A percentile compares a stretch with the other conserved stretches of the same genome.
These are phyloP conservation scores for Galeopterus variegatus DNA, from an alignment of 2,113 vertebrate genomes.

Conservation along the genomic window DNA sequence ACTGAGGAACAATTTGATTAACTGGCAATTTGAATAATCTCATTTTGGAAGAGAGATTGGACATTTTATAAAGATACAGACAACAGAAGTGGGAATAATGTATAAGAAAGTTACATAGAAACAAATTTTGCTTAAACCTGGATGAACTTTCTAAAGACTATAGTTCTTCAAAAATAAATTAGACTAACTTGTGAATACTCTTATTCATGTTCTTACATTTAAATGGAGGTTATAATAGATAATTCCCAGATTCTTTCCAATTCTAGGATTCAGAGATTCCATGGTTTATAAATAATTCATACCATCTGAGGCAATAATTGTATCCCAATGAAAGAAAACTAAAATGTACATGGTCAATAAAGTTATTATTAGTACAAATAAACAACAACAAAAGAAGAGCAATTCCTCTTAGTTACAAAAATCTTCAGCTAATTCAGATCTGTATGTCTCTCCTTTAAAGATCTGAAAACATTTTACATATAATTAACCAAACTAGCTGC, in stretches of 20 bases:
- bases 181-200: background rate
- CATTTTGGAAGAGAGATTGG: background rate
- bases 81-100: background rate
- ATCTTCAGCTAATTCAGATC: background rate
- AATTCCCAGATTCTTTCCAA: background rate
- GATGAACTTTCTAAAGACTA: background rate
- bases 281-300: background rate
- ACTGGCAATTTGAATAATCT: background rate
- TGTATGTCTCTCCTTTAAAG: background rate
- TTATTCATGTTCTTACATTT: background rate
- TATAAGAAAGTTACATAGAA: background rate
- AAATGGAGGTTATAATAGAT: background rate
- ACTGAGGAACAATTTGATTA: background rate
- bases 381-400: background rate
- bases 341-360: background rate
- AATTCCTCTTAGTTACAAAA: background rate
- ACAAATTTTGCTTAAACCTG: background rate
- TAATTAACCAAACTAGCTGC: background rate
- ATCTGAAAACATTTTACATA: background rate
- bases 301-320: background rate
- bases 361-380: background rate
- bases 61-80: background rate
- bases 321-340: background rate
- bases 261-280: background rate
- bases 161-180: background rate